Evolutionary conservation across 1,140 invertebrate species (phyloP), one percentile per base, ranked within the genome.

Genomic region (Aphaenogaster ashmeadi): DNA sequence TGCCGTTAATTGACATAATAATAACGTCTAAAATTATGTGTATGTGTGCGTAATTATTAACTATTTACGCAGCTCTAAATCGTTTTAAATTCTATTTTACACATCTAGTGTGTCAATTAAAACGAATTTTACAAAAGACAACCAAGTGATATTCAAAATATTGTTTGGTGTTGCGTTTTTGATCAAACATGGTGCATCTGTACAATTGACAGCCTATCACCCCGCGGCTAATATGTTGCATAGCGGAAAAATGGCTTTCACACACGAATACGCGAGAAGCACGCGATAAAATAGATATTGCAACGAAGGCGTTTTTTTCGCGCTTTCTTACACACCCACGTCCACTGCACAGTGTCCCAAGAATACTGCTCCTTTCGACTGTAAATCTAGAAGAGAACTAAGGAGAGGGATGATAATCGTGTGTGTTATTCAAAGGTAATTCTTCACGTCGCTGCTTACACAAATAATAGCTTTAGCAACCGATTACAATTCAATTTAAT

Each of bases 401-500:
- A 6, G 6, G 8, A 47, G 11, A 72, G 27, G 0, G 18, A 50
- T 50, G 36, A 80, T 52, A 58, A 54, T 56, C 38, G 27, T 27
- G 4, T 27, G 4, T 44, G 36, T 69, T 60, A 47, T 54, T 38
- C 47, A 15, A 44, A 21, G 6, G 13, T 15, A 67, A 69, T 47
- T 60, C 33, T 60, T 60, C 38, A 54, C 41, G 41, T 74, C 38
- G 18, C 18, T 21, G 13, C 38, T 44, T 71, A 33, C 38, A 36
- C 36, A 83, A 74, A 74, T 36, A 74, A 58, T n/a, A 52, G n/a
- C 36, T 9, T 71, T 15, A 56, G 15, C 38, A 27, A 41, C 27
- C 33, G 58, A 78, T 54, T 79, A 86, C 50, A 38, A 78, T 78
- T 64, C 33, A 85, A 86, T 86, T 85, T 44, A 33, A 78, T 67